Evolutionary conservation across 2,888 invertebrate genomes (phyloP), one percentile per base, ranked within the genome.

Genomic region (Venusia cambrica): DNA sequence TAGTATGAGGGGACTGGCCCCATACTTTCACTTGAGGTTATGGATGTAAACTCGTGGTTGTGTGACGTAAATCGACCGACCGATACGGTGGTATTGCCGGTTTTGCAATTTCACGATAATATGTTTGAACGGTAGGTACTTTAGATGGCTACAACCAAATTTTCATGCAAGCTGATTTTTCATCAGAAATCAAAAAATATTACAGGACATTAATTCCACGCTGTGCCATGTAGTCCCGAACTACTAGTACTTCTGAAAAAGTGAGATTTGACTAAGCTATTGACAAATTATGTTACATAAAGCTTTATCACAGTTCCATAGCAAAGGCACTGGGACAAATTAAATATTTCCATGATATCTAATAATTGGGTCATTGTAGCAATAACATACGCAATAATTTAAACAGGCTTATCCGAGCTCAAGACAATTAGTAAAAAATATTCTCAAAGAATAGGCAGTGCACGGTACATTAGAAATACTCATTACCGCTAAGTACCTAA

Each of bases 21-120:
- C 71, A 55, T 70, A 87, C 85, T 87, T 87, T 87, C 85, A 85
- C 85, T 84, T 69, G 65, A 74, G 72, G 79, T 85, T 84, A 81
- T 80, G 81, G 84, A 70, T 80, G 73, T 77, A 81, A 83, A 83
- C 76, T 71, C 63, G 62, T 68, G 73, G 75, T 76, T 73, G 75
- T 79, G 76, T 85, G 76, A 84, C 79, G 76, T 77, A 78, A 79
- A 62, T 54, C 51, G 52, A 51, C 54, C 51, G 52, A 51, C 56
- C 51, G 57, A 45, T 52, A 56, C 62, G 38, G 38, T 45, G 43
- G 45, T 51, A 45, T 39, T 38, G 40, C 25, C 10, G 30, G 37
- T 39, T 44, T 40, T 40, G 38, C 38, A 46, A 35, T 36, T n/a
- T n/a, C 20, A 32, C 25, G 24, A 25, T 15, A 37, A 25, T 20